A percentile compares a stretch with the other conserved stretches of the same genome.
phyloP scores from a whole-genome alignment of 2,797 vertebrate genomes.

The Parotocinclus haroldoi region DNA sequence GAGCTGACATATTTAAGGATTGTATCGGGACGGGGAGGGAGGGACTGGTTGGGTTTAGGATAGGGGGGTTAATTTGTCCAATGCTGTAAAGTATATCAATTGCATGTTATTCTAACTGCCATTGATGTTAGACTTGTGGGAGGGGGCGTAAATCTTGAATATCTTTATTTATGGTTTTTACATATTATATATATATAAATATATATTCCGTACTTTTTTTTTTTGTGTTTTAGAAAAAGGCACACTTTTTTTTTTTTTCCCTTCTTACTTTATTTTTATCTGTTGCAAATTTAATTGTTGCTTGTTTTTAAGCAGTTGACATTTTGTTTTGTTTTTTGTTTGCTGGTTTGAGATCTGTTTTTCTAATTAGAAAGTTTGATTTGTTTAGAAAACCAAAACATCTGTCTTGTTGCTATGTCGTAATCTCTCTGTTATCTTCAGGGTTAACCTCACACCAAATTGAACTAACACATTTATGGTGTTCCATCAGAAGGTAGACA shows the following conservation, averaged over 20 bases:
- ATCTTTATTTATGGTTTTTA: conserved; percentile 76
- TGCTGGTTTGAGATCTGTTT: conserved; percentile 9
- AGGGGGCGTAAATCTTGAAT: conserved; percentile 58
- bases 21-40: conserved; percentile 59
- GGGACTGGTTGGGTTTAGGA: conserved; percentile 38
- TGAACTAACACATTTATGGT: conserved; percentile 60
- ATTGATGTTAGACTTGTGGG: conserved; percentile 60
- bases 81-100: conserved; percentile 76
- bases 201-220: conserved; percentile 59
- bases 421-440: conserved; percentile 60
- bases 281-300: conserved; percentile 55
- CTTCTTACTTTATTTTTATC: conserved; percentile 43
- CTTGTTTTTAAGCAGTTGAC: conserved; percentile 41
- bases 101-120: conserved; percentile 78
- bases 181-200: conserved; percentile 46
- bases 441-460: conserved; percentile 76
- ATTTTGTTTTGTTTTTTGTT: not conserved
- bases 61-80: conserved; percentile 61
- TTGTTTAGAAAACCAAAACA: conserved; percentile 42
- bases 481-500: conserved; percentile 35
- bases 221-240: conserved; percentile 60
- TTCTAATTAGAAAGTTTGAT: not conserved
- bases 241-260: conserved; percentile 58
- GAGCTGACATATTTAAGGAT: conserved; percentile 74
- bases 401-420: conserved; percentile 8